Percentiles rank a stretch among this genome's conserved stretches.
Evolutionary conservation across 2,888 invertebrate genomes (phyloP).

Genomic region (Agrilus cyanescens): DNA sequence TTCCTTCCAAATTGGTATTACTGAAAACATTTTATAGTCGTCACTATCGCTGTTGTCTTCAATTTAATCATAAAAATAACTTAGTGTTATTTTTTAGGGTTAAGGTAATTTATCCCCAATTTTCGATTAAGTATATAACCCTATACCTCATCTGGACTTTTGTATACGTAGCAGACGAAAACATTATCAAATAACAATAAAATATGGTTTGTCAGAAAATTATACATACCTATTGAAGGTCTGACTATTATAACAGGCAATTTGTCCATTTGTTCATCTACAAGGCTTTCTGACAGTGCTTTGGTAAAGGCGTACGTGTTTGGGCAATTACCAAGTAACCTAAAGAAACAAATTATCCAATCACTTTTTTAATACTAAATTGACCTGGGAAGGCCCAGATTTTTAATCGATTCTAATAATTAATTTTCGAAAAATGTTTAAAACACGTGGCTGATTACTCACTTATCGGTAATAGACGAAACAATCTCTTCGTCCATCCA

Average conservation of each 20-base stretch:
- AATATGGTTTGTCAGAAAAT: too few species aligned
- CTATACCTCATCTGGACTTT: too few species aligned
- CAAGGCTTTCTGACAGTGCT: conserved; percentile 74
- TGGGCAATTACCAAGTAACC: conserved; percentile 63
- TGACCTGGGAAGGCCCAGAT: not conserved
- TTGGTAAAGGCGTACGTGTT: conserved; percentile 94
- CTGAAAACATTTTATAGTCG: conserved; percentile 28
- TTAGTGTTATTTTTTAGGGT: too few species aligned
- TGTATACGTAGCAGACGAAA: too few species aligned
- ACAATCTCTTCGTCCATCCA: conserved; percentile 66
- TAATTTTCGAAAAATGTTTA: too few species aligned
- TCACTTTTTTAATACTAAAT: too few species aligned
- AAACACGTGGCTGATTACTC: conserved; percentile 14
- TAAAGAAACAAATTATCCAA: conserved; percentile 24
- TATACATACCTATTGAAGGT: conserved; percentile 64
- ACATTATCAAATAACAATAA: too few species aligned
- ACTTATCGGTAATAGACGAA: conserved; percentile 50
- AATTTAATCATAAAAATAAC: too few species aligned
- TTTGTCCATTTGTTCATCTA: conserved; percentile 62
- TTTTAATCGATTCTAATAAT: not conserved
- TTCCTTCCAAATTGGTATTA: conserved; percentile 78
- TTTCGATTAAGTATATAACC: too few species aligned
- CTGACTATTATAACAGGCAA: conserved; percentile 72
- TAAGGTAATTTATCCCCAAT: too few species aligned
- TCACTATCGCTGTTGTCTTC: too few species aligned